Evolutionary conservation across 2,888 invertebrate species (phyloP).

Genomic region (Philaethria dido): DNA sequence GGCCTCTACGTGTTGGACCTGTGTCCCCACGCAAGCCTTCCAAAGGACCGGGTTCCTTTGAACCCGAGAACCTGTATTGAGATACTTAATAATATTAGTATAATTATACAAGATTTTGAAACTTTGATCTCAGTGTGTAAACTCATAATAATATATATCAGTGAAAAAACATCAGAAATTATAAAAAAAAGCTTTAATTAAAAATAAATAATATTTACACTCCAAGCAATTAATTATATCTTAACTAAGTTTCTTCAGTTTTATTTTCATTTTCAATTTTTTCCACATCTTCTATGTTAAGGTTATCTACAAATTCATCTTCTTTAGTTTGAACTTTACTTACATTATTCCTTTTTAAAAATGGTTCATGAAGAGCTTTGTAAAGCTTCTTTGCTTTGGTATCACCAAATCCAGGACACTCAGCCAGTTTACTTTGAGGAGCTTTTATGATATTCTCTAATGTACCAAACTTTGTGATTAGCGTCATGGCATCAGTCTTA

Average conservation of each 20-base stretch:
- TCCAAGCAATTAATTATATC: no score
- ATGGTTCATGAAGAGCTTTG: slow-evolving; percentile 91
- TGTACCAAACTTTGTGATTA: slow-evolving; percentile 93
- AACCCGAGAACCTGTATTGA: no score
- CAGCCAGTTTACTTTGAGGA: slow-evolving; percentile 88
- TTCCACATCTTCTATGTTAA: slow-evolving; percentile 66
- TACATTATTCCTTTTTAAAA: slow-evolving; percentile 74
- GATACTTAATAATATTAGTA: no score
- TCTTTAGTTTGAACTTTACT: slow-evolving; percentile 44
- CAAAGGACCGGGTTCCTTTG: no score
- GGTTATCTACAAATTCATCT: slow-evolving; percentile 60
- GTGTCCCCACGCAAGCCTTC: no score
- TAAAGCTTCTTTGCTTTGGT: slow-evolving; percentile 93
- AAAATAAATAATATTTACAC: slow-evolving; percentile 6
- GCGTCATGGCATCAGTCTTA: slow-evolving; percentile 96
- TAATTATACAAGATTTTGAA: no score
- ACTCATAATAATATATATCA: not conserved
- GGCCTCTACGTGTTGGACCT: no score
- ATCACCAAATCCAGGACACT: slow-evolving; percentile 95
- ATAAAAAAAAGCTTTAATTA: not conserved
- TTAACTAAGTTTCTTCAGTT: slow-evolving; percentile 2
- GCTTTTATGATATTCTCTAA: slow-evolving; percentile 91
- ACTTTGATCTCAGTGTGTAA: no score
- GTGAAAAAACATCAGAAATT: not conserved
- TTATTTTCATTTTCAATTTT: slow-evolving; percentile 56